A percentile compares a stretch with the other conserved stretches of the same genome.
Evolutionary conservation across 30 jellyfish, hydroid and myxozoan genomes (phyloP).

Genomic region (Pelagia noctiluca): DNA sequence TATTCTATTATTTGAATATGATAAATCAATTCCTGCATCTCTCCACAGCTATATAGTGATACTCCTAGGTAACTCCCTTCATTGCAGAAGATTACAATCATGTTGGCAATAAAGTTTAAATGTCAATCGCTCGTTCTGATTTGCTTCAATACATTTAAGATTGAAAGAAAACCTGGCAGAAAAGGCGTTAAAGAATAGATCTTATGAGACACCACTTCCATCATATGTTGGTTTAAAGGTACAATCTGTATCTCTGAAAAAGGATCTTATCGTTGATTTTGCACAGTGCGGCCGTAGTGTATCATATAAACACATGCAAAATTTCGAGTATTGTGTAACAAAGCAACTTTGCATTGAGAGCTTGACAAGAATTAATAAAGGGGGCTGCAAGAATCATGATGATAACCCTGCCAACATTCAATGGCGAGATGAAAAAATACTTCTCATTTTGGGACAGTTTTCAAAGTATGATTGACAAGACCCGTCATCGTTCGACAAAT

Average conservation of each 20-base stretch:
- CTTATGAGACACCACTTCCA: conserved; percentile 7
- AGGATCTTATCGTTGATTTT: background rate
- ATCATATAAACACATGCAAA: background rate
- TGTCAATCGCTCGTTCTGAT: background rate
- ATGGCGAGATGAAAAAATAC: conserved; percentile 45
- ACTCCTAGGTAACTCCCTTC: background rate
- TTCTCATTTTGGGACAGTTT: conserved; percentile 35
- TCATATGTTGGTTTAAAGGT: background rate
- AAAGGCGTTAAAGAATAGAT: background rate
- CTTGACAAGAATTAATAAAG: too few species aligned
- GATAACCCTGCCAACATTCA: conserved; percentile 28
- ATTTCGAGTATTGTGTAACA: background rate
- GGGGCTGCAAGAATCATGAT: conserved; percentile 12
- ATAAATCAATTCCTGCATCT: background rate
- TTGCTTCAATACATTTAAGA: background rate
- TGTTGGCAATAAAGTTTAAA: background rate
- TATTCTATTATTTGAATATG: background rate
- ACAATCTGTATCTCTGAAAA: background rate
- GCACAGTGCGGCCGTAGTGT: background rate
- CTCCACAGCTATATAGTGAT: background rate
- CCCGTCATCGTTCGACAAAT: conserved; percentile 6
- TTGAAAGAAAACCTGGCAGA: background rate
- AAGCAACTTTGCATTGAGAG: background rate
- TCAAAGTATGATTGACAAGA: conserved; percentile 17
- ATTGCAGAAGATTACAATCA: background rate